phyloP scores from a whole-genome alignment of 2,797 vertebrate species.

The Chelidonichthys spinosus region DNA sequence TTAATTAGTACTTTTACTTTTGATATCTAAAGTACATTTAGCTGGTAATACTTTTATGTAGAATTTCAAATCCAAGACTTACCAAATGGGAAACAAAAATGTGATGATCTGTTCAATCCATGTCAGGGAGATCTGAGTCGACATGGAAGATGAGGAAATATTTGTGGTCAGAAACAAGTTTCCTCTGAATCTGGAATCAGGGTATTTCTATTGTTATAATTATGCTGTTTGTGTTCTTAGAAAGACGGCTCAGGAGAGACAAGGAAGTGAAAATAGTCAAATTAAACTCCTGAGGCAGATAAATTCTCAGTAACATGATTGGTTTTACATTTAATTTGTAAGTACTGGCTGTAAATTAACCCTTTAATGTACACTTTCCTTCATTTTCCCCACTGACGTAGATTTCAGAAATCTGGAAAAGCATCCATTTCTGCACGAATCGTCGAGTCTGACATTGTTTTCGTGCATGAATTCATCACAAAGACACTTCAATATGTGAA shows the following conservation, averaged over 20 bases:
- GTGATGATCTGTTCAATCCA: too few species aligned
- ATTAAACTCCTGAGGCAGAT: not conserved
- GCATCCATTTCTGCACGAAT: too few species aligned
- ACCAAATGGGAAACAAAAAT: too few species aligned
- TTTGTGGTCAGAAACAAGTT: too few species aligned
- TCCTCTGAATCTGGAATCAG: not conserved
- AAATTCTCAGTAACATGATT: not conserved
- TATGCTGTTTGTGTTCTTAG: not conserved
- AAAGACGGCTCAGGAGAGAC: not conserved
- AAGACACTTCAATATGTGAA: too few species aligned
- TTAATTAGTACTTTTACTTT: not conserved
- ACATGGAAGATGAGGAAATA: too few species aligned
- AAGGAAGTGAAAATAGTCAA: constrained; percentile 19
- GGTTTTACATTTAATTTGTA: not conserved
- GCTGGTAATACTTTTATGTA: not conserved
- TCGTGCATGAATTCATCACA: too few species aligned
- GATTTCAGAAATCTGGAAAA: not conserved
- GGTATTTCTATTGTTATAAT: not conserved
- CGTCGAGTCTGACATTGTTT: too few species aligned
- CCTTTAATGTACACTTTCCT: not conserved
- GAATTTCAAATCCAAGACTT: not conserved
- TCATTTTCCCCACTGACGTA: not conserved
- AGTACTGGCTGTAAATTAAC: not conserved
- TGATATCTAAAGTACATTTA: not conserved
- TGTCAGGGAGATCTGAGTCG: too few species aligned